Conservation (phyloP, 2,888 invertebrate species). For the Alviniconcha strummeri region DNA sequence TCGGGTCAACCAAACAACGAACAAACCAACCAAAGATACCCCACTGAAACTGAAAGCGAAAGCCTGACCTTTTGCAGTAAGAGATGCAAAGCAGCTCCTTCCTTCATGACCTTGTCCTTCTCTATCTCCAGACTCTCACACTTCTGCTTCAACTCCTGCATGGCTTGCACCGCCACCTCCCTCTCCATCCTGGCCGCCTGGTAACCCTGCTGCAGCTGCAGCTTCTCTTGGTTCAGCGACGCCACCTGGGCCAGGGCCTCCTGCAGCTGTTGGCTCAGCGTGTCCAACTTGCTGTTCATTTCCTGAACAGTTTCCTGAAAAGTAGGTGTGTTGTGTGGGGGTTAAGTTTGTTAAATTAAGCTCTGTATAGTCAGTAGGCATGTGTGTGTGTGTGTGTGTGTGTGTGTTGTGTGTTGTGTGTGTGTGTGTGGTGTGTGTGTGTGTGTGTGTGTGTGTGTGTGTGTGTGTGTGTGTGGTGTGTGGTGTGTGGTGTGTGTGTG, state of each 20-base stretch:
- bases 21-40: too few relatives aligned
- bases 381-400: background rate
- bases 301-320: background rate
- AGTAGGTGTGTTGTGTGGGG: background rate
- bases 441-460: background rate
- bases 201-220: constrained; percentile 3
- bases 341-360: too few relatives aligned
- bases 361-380: too few relatives aligned
- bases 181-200: constrained; percentile 7
- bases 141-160: constrained; percentile 3
- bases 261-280: constrained; percentile 2
- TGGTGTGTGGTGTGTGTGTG: background rate
- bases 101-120: constrained; percentile 14
- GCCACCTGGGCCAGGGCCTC: background rate
- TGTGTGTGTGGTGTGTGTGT: background rate
- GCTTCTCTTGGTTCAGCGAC: constrained; percentile 2
- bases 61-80: constrained; percentile 20
- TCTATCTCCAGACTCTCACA: constrained; percentile 22
- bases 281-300: background rate
- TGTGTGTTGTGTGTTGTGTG: too few relatives aligned
- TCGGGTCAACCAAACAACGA: too few relatives aligned
- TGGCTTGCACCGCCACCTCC: background rate
- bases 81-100: background rate
- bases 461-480: background rate
- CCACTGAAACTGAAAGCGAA: too few relatives aligned